Evolutionary conservation across 2,113 vertebrate genomes (phyloP), one percentile per base, ranked within the genome.

Genomic region (Baryphthengus martii): DNA sequence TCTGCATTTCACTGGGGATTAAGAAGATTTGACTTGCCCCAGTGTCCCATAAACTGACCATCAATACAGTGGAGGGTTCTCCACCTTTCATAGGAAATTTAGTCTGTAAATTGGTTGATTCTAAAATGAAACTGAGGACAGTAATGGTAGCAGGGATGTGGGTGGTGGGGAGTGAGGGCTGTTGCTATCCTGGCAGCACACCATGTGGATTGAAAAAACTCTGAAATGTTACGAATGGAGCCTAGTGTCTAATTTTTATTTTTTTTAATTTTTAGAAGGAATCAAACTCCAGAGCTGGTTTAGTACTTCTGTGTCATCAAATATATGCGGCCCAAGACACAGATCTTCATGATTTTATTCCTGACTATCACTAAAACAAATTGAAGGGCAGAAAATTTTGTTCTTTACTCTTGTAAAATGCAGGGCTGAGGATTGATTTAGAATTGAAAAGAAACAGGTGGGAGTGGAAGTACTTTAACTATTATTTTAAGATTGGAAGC

Each of bases 81-180:
- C 23, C 50, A 39, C 13, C 39, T 89, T 88, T 76, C 29, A 7
- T 8, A 50, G 23, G 17, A 89, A 31, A n/a, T 58, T 39, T 2
- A 19, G 8, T 70, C 10, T 72, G 14, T 82, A 40, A 59, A 45
- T 66, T 3, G 2, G 3, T 62, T 85, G 17, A 17, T 63, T 86
- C 39, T 73, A 33, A 63, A 92, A 91, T 73, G 31, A 73, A 89
- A 65, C 21, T 42, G 23, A 4, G 12, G 9, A 17, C 23, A 62
- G 13, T 77, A 56, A 8, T 47, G 56, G 33, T 21, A 63, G 45
- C 2, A 3, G 12, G 25, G 1, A 1, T 35, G 6, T n/a, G 21
- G 11, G 3, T 78, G 4, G 0, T 4, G 70, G 31, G 0, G 9
- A 4, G 5, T 62, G 7, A 75, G 4, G 16, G 21, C 47, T 24